Evolutionary conservation across 2,888 invertebrate genomes (phyloP).

Genomic region (Criorhina ranunculi): DNA sequence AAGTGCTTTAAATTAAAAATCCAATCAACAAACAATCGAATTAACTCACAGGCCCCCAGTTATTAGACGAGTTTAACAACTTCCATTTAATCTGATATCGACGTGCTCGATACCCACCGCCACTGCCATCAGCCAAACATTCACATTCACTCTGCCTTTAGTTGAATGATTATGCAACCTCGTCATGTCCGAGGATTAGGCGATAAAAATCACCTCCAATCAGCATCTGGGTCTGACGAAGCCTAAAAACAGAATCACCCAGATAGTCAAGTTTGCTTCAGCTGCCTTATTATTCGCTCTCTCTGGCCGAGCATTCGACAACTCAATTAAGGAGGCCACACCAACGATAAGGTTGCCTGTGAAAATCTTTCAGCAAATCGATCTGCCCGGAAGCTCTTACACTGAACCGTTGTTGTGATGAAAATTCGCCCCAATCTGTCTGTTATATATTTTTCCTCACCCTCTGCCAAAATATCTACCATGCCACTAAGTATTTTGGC

Average conservation of each 20-base stretch:
- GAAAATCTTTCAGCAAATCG: constrained; percentile 40
- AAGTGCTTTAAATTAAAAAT: constrained; percentile 31
- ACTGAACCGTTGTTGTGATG: constrained; percentile 3
- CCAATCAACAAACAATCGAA: constrained; percentile 59
- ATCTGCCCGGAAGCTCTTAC: constrained; percentile 47
- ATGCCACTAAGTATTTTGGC: constrained; percentile 7
- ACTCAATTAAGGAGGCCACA: constrained; percentile 65
- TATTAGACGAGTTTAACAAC: constrained; percentile 54
- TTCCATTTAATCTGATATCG: constrained; percentile 52
- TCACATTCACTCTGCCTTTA: constrained; percentile 7
- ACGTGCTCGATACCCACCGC: constrained; percentile 25
- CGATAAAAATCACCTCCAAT: constrained; percentile 66
- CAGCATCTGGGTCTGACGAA: constrained; percentile 50
- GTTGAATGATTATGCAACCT: constrained; percentile 46
- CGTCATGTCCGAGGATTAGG: constrained; percentile 57
- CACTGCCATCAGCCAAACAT: constrained; percentile 5
- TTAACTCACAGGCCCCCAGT: constrained; percentile 28
- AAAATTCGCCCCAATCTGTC: constrained; percentile 60
- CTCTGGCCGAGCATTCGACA: constrained; percentile 28
- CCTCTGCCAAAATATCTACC: constrained; percentile 63
- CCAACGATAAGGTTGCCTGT: constrained; percentile 6
- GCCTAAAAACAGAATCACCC: constrained; percentile 41
- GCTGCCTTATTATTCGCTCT: constrained; percentile 48
- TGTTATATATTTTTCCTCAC: constrained; percentile 55
- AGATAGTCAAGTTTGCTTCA: constrained; percentile 19